Evolutionary conservation across 2,888 invertebrate genomes (phyloP).

Genomic region (Apantesis nais): DNA sequence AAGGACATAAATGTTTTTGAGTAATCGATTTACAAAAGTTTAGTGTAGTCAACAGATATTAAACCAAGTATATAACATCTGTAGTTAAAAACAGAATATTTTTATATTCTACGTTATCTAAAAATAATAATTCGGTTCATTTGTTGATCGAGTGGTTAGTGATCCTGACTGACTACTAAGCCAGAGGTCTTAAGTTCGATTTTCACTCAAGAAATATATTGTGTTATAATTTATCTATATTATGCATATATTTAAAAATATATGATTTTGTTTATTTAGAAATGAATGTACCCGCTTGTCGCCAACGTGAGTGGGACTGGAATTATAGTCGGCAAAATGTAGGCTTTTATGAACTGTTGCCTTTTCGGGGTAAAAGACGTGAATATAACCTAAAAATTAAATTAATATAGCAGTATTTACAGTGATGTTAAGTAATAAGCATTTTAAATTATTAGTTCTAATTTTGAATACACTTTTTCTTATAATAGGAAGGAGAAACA

Average conservation of each 20-base stretch:
- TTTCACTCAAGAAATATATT: neutral
- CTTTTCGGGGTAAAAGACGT: neutral
- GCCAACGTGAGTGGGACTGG: too few relatives aligned
- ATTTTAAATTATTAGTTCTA: neutral
- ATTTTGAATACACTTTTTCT: neutral
- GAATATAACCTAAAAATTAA: neutral
- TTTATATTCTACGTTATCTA: neutral
- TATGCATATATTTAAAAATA: neutral
- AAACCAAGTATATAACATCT: neutral
- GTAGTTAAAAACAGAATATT: neutral
- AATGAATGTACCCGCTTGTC: neutral
- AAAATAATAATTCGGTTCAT: neutral
- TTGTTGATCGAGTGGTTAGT: neutral
- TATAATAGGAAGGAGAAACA: neutral
- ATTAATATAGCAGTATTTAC: neutral
- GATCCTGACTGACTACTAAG: neutral
- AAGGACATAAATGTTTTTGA: constrained; percentile 67
- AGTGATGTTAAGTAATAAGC: neutral
- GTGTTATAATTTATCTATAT: neutral
- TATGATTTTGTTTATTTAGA: neutral
- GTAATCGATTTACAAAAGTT: constrained; percentile 36
- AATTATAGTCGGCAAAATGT: neutral
- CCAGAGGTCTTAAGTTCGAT: neutral
- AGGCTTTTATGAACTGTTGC: neutral
- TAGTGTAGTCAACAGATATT: neutral